These are phyloP conservation scores for Harpagoxenus sublaevis DNA, from an alignment of 2,888 invertebrate species.

Conservation along the genomic window DNA sequence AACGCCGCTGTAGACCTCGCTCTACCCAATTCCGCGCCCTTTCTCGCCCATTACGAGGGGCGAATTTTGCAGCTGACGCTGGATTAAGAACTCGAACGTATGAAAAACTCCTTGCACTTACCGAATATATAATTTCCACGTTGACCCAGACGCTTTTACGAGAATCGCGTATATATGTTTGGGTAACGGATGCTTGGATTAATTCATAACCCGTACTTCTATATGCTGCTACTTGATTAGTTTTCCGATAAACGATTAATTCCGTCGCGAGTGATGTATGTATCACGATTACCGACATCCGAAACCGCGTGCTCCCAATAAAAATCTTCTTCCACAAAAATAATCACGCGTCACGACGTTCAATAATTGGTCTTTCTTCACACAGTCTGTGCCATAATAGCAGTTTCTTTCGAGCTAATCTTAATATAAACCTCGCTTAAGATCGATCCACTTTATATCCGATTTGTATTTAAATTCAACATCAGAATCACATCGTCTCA, in stretches of 20 bases:
- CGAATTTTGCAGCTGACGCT: slow-evolving; percentile 63
- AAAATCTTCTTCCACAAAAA: background rate
- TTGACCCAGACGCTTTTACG: slow-evolving; percentile 33
- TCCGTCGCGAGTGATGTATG: slow-evolving; percentile 32
- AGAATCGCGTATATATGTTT: slow-evolving; percentile 22
- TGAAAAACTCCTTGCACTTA: slow-evolving; percentile 63
- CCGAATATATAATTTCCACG: slow-evolving; percentile 61
- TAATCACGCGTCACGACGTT: slow-evolving; percentile 42
- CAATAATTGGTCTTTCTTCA: background rate
- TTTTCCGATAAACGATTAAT: slow-evolving; percentile 56
- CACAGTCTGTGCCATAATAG: background rate
- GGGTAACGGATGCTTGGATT: slow-evolving; percentile 60
- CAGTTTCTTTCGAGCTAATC: background rate
- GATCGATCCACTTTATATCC: no score
- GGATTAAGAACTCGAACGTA: slow-evolving; percentile 46
- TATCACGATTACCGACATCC: slow-evolving; percentile 28
- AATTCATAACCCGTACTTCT: slow-evolving; percentile 52
- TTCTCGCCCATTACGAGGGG: slow-evolving; percentile 6
- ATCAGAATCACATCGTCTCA: background rate
- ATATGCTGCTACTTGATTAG: slow-evolving; percentile 32
- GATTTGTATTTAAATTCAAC: background rate
- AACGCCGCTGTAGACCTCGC: slow-evolving; percentile 33
- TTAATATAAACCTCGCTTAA: background rate
- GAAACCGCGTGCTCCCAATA: slow-evolving; percentile 57
- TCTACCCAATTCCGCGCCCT: background rate